Conservation (phyloP, 2,888 invertebrate species). For the Lasioglossum marginatum region DNA sequence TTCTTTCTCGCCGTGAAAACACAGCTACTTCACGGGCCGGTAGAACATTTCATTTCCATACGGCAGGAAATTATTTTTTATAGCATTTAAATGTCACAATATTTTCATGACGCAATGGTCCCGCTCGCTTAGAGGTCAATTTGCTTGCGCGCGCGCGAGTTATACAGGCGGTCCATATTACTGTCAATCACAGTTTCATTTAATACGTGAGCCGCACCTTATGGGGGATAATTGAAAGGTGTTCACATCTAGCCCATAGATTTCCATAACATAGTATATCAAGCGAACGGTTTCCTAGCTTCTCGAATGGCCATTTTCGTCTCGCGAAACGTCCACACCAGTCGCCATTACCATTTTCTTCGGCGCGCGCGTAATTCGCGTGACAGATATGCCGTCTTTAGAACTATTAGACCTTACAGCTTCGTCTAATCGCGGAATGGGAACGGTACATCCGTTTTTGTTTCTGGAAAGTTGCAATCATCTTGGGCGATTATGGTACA, state of each 20-base stretch:
- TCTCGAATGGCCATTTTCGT: neutral
- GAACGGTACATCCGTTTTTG: slow-evolving; percentile 36
- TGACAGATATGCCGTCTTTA: slow-evolving; percentile 25
- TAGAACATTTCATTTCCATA: slow-evolving; percentile 34
- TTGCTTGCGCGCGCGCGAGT: slow-evolving; percentile 9
- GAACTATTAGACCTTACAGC: slow-evolving; percentile 13
- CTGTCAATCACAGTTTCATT: slow-evolving; percentile 39
- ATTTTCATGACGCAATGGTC: slow-evolving; percentile 38
- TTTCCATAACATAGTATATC: slow-evolving; percentile 24
- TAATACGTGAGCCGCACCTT: neutral
- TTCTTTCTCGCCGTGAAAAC: slow-evolving; percentile 14
- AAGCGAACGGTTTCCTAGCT: slow-evolving; percentile 31
- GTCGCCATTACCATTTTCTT: slow-evolving; percentile 20
- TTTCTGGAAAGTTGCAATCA: slow-evolving; percentile 39
- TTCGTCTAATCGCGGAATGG: slow-evolving; percentile 16
- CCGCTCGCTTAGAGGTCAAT: slow-evolving; percentile 36
- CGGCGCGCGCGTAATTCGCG: slow-evolving; percentile 2
- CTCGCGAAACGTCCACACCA: neutral
- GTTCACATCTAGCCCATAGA: slow-evolving; percentile 7
- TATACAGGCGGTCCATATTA: slow-evolving; percentile 22
- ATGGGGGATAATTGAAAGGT: slow-evolving; percentile 38
- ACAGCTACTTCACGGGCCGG: neutral
- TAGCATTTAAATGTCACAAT: slow-evolving; percentile 47
- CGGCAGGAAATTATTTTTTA: slow-evolving; percentile 28
- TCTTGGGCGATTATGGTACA: slow-evolving; percentile 30